Evolutionary conservation across 2,888 invertebrate species (phyloP).

Genomic region (Chironomus tentans): DNA sequence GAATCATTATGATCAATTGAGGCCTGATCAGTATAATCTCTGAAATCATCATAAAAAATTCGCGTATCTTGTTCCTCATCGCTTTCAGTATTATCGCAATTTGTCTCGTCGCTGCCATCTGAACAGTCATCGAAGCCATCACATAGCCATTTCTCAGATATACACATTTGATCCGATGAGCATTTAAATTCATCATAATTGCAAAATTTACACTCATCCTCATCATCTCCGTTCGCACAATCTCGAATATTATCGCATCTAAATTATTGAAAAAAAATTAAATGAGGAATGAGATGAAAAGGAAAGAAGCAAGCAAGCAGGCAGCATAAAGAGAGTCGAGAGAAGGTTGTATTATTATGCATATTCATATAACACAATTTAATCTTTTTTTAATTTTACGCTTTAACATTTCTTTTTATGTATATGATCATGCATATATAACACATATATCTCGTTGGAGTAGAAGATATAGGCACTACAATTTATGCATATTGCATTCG

Average conservation of each 20-base stretch:
- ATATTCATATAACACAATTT: background rate
- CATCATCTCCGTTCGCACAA: constrained; percentile 43
- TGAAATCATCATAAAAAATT: constrained; percentile 28
- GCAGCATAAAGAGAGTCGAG: background rate
- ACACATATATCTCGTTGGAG: too few relatives aligned
- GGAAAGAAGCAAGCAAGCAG: background rate
- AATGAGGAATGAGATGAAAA: background rate
- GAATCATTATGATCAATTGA: constrained; percentile 16
- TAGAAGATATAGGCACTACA: too few relatives aligned
- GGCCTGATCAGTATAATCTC: background rate
- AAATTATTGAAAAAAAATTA: too few relatives aligned
- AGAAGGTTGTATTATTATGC: background rate
- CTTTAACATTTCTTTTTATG: background rate
- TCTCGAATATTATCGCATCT: constrained; percentile 45
- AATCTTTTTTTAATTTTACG: background rate
- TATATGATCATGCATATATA: too few relatives aligned
- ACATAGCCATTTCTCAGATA: constrained; percentile 51
- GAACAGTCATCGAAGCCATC: constrained; percentile 54
- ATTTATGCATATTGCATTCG: background rate
- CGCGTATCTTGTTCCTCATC: background rate
- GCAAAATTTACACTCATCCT: constrained; percentile 43
- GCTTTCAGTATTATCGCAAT: constrained; percentile 39
- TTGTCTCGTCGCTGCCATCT: constrained; percentile 52
- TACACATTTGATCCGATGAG: constrained; percentile 44
- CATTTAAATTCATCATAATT: constrained; percentile 44